Evolutionary conservation across 2,797 vertebrate species (phyloP).

Genomic region (Silurus lanzhouensis): DNA sequence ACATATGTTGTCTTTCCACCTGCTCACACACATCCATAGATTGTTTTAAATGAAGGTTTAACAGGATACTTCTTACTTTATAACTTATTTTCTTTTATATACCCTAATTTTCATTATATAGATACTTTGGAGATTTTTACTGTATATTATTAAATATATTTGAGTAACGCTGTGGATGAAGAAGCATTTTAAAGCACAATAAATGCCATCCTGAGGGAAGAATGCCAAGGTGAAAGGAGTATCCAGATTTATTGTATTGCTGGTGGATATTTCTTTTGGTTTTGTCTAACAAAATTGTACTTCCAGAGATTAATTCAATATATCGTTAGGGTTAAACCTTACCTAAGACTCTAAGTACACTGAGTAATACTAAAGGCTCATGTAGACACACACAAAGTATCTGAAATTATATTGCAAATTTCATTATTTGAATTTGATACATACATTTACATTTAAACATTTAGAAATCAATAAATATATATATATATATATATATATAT

Average conservation of each 20-base stretch:
- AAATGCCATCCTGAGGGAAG: background rate
- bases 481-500: no score
- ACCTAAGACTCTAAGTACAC: background rate
- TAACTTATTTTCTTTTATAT: slow-evolving; percentile 22
- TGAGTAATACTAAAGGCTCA: background rate
- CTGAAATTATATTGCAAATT: background rate
- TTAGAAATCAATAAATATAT: no score
- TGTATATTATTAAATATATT: background rate
- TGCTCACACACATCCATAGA: no score
- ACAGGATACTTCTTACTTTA: no score
- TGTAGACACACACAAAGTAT: background rate
- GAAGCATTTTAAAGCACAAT: background rate
- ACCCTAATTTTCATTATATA: background rate
- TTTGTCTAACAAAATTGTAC: background rate
- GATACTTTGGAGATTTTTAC: background rate
- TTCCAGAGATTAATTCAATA: background rate
- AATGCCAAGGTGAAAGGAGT: background rate
- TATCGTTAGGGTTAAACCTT: background rate
- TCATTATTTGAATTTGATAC: no score
- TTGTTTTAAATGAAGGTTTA: no score
- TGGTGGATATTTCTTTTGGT: background rate
- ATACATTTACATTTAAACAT: no score
- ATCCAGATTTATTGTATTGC: background rate
- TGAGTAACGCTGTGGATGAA: background rate
- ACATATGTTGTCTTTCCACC: no score